Base-by-base conservation (phyloP, 2,797 vertebrate genomes). In the Oreochromis mossambicus region DNA sequence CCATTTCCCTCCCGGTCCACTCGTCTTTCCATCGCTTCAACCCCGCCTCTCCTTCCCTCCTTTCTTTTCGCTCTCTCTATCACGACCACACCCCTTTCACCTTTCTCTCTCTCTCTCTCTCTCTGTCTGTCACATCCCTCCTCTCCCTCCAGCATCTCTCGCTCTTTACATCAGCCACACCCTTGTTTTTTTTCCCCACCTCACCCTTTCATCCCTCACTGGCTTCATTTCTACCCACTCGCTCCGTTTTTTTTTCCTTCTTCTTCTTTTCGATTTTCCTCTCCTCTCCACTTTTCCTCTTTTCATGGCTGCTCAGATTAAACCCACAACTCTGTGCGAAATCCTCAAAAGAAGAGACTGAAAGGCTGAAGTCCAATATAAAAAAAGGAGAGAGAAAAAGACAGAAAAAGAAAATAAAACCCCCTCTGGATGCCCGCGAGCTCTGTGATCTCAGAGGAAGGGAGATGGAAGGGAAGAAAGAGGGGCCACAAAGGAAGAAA, bases 1-100 rank as follows among this genome's bases (percentile, higher is more conserved):
- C 70, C 66, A 78, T 81, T 79, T 89, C 86, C 89, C 88, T 88
- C 86, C 83, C 70, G 34, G 82, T 83, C 83, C 15, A 24, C 80
- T 88, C 80, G 7, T 88, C 85, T 87, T 86, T 91, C 87, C 89
- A 89, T 85, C 82, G 73, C 87, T 81, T 89, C 81, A 43, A 50
- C 85, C 56, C 84, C 38, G 66, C 82, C 81, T 61, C 77, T 29
- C 63, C 14, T 8, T 51, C 80, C 9, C 55, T 55, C 78, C 29
- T 24, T 52, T 36, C 58, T 12, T 43, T n/a, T 46, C 29, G n/a
- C 63, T 32, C 83, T 4, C 29, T 48, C 19, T 10, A 7, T 75
- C 56, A 5, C 1, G 17, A 80, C 88, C 84, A 83, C 84, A 54
- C 85, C 87, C 79, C 38, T 38, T 70, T 70, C 90, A 87, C 88